phyloP scores from a whole-genome alignment of 2,797 vertebrate genomes.

The Gymnoscopelus microlampas region DNA sequence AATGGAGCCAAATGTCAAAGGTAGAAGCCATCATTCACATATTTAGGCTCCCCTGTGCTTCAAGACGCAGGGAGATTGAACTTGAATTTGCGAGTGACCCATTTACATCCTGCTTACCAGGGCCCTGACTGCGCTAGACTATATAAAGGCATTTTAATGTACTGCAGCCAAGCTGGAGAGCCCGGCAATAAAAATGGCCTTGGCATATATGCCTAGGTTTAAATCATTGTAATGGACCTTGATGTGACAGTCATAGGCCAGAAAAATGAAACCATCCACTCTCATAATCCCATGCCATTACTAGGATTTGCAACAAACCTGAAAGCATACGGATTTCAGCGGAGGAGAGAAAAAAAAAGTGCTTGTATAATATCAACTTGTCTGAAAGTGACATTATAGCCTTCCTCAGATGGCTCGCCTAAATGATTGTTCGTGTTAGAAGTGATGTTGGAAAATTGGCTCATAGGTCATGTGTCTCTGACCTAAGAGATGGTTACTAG shows the following conservation, averaged over 20 bases:
- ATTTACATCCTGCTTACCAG: conserved; percentile 44
- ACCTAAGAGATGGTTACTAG: conserved; percentile 74
- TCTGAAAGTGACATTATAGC: conserved; percentile 69
- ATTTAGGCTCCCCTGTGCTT: conserved; percentile 57
- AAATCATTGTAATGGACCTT: conserved; percentile 77
- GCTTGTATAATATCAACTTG: conserved; percentile 63
- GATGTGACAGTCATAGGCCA: conserved; percentile 77
- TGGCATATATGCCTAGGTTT: conserved; percentile 70
- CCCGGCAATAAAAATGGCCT: conserved; percentile 71
- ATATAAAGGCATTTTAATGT: conserved; percentile 75
- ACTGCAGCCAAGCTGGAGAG: conserved; percentile 64
- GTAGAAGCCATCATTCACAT: conserved; percentile 44
- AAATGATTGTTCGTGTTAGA: conserved; percentile 66
- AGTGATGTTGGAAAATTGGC: conserved; percentile 71
- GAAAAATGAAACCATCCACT: conserved; percentile 77
- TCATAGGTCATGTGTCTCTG: conserved; percentile 67
- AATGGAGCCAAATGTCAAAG: background rate
- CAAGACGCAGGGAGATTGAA: conserved; percentile 45
- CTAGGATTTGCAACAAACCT: conserved; percentile 67
- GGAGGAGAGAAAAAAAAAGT: conserved; percentile 27
- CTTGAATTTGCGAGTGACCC: conserved; percentile 52
- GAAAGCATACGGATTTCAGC: conserved; percentile 61
- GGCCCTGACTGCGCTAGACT: conserved; percentile 55
- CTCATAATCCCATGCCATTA: conserved; percentile 72
- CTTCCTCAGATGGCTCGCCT: conserved; percentile 58